Percentiles rank a stretch among this genome's conserved stretches.
Evolutionary conservation across 2,888 invertebrate species (phyloP).

Genomic region (Drosophila kambysellisi): DNA sequence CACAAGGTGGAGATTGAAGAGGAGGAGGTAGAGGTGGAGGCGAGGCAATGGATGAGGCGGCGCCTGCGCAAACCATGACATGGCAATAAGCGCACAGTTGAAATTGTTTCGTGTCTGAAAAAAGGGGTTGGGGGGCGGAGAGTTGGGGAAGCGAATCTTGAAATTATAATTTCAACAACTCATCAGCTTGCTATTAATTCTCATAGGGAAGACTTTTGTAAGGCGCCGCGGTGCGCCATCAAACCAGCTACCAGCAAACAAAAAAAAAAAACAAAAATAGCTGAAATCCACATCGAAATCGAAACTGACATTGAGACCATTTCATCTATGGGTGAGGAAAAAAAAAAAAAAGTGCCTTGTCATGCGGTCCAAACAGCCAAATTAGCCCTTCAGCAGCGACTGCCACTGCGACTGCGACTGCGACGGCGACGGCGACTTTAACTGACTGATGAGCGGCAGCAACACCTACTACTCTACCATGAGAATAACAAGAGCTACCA

Average conservation of each 20-base stretch:
- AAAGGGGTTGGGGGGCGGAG: too few species aligned
- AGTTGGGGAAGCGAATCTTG: conserved; percentile 16
- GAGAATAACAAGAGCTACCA: conserved; percentile 44
- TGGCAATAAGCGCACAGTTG: conserved; percentile 34
- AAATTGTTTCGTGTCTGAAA: conserved; percentile 2
- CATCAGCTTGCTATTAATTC: conserved; percentile 80
- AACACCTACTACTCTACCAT: conserved; percentile 74
- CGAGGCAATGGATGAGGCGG: conserved; percentile 41
- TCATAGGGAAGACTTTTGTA: conserved; percentile 35
- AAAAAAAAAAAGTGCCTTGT: conserved; percentile 44
- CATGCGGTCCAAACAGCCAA: conserved; percentile 53
- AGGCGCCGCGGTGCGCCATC: conserved; percentile 69
- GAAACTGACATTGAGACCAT: conserved; percentile 39
- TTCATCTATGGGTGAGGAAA: conserved; percentile 18
- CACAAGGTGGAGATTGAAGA: background rate
- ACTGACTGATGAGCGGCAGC: conserved; percentile 47
- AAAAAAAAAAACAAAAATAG: conserved; percentile 3
- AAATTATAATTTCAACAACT: conserved; percentile 80
- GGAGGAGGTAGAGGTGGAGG: background rate
- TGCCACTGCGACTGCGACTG: background rate
- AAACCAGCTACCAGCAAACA: conserved; percentile 33
- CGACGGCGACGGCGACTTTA: conserved; percentile 3
- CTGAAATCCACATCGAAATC: conserved; percentile 49
- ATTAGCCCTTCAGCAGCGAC: conserved; percentile 18
- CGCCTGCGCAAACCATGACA: conserved; percentile 63